Base-by-base conservation (phyloP, 2,797 vertebrate genomes). In the Darevskia nairensis region DNA sequence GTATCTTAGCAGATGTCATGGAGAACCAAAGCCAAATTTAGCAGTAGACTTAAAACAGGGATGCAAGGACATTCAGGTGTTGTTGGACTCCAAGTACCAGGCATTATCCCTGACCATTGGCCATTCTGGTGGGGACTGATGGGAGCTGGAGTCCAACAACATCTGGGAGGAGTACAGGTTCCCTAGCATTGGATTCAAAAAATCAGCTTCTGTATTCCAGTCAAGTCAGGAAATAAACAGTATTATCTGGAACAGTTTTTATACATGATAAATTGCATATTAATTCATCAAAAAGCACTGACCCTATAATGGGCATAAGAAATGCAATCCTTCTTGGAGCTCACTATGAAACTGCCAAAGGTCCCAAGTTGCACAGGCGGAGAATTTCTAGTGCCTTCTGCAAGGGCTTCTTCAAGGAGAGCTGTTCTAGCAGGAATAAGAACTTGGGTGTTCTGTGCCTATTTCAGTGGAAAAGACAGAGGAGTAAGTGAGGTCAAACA, bases 401-500 rank as follows among this genome's bases (percentile, higher is more conserved):
- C 6, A 64, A 64, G 61, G 9, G 1, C 44, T 68, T 92, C 50
- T 89, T 17, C 32, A 80, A 80, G 83, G 68, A 44, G 32, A 68
- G 3, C 10, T 80, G 39, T 82, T 89, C 35, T 85, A 35, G 84
- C 19, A 0, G 82, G 3, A 21, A 35, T 50, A 11, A 41, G 27
- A 71, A 68, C 27, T 59, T 39, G 85, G 10, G 19, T 39, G 61
- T 76, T 84, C 86, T 74, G 4, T 50, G 84, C 59, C 35, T 25
- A 75, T 9, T 35, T 80, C 86, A 75, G 0, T 2, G n/a, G 69
- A 39, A 92, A 91, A 83, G 41, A 68, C 2, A 77, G 44, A 68
- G 29, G 68, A 68, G 59, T 13, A 81, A 92, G 82, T 72, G 55
- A 87, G 71, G 35, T 41, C 55, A 91, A 3, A 68, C 81, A 71